Evolutionary conservation across 2,888 invertebrate genomes (phyloP).

Genomic region (Sacculina carcini): DNA sequence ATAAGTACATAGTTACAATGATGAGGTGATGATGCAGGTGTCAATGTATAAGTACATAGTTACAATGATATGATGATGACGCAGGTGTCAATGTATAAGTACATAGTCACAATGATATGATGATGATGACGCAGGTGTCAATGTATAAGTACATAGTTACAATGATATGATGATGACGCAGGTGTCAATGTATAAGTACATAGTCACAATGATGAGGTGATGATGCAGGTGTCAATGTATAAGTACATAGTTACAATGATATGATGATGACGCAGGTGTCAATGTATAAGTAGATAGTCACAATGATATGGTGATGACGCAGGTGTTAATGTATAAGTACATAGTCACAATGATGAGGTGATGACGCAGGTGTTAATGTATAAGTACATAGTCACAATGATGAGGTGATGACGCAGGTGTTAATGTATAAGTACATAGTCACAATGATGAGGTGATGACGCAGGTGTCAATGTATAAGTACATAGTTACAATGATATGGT

Average conservation of each 20-base stretch:
- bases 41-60: not conserved
- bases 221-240: not conserved
- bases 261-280: no score
- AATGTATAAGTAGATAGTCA: no score
- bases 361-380: no score
- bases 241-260: not conserved
- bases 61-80: not conserved
- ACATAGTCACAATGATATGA: not conserved
- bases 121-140: not conserved
- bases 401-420: no score
- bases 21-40: not conserved
- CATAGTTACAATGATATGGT: not conserved
- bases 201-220: no score
- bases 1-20: not conserved
- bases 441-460: no score
- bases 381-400: no score
- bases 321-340: no score
- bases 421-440: no score
- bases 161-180: not conserved
- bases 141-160: not conserved
- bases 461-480: not conserved
- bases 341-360: no score
- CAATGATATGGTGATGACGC: no score
- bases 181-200: not conserved
- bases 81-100: not conserved